These are phyloP conservation scores for Corythucha ciliata DNA, from an alignment of 2,888 invertebrate genomes.

Conservation along the genomic window DNA sequence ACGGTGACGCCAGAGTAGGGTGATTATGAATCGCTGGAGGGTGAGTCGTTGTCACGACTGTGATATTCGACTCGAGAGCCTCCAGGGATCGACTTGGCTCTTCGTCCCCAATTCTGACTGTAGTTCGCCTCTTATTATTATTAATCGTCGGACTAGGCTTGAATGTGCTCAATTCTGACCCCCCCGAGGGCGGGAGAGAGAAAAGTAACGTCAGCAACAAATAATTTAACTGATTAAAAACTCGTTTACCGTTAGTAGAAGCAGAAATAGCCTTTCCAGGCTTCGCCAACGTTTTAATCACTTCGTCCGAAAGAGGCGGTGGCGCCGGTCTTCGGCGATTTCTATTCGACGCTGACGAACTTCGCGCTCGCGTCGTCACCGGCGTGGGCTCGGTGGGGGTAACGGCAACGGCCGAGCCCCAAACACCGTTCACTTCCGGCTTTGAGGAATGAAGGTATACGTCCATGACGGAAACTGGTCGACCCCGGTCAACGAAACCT, in stretches of 20 bases:
- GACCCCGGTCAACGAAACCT: slow-evolving; percentile 19
- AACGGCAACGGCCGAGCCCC: no score
- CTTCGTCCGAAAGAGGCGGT: slow-evolving; percentile 35
- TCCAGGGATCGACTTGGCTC: slow-evolving; percentile 19
- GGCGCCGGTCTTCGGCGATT: slow-evolving; percentile 36
- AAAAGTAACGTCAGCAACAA: neutral
- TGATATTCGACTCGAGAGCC: slow-evolving; percentile 43
- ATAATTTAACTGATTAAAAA: neutral
- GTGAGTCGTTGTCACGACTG: slow-evolving; percentile 70
- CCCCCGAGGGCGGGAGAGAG: no score
- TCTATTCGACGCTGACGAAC: slow-evolving; percentile 37
- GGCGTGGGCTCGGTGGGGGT: no score
- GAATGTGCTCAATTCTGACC: no score
- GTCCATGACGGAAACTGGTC: slow-evolving; percentile 18
- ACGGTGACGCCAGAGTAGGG: slow-evolving; percentile 39
- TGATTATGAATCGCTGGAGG: slow-evolving; percentile 55
- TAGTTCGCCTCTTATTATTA: slow-evolving; percentile 26
- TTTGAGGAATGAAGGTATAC: neutral
- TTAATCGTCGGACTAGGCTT: no score
- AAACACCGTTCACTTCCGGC: slow-evolving; percentile 23
- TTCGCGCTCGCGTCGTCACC: slow-evolving; percentile 31
- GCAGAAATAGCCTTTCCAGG: neutral
- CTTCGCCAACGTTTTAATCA: slow-evolving; percentile 32
- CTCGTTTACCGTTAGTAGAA: neutral
- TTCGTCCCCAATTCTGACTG: slow-evolving; percentile 28